phyloP scores from a whole-genome alignment of 2,888 invertebrate species.

The Biston betularia region DNA sequence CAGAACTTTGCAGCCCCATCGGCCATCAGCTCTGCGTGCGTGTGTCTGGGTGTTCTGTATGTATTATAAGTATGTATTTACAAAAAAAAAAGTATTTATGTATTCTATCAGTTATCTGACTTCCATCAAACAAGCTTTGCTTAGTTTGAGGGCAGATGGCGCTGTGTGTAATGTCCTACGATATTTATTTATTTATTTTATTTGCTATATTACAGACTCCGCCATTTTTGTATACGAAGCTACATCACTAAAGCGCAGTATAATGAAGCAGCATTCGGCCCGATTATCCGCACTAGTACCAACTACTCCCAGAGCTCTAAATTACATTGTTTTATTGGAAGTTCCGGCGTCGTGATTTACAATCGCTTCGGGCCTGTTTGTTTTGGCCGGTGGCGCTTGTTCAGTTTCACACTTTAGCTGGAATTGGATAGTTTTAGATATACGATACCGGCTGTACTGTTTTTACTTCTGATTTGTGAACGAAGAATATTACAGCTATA shows the following conservation, averaged over 20 bases:
- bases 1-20: too few species aligned
- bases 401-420: slow-evolving; percentile 23
- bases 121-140: too few species aligned
- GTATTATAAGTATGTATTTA: too few species aligned
- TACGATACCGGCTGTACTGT: too few species aligned
- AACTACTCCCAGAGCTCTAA: slow-evolving; percentile 22
- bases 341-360: slow-evolving; percentile 35
- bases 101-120: too few species aligned
- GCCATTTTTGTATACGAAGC: not conserved
- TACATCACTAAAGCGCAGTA: not conserved
- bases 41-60: too few species aligned
- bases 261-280: not conserved
- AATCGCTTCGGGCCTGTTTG: slow-evolving; percentile 27
- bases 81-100: too few species aligned
- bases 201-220: too few species aligned
- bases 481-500: not conserved
- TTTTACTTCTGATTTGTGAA: not conserved
- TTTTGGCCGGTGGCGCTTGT: slow-evolving; percentile 15
- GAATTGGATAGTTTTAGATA: slow-evolving; percentile 10
- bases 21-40: too few species aligned
- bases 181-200: too few species aligned
- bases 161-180: too few species aligned
- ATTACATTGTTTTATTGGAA: slow-evolving; percentile 37
- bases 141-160: too few species aligned
- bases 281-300: slow-evolving; percentile 11